Base-by-base conservation (phyloP, 2,888 invertebrate genomes). In the Synergus gifuensis region DNA sequence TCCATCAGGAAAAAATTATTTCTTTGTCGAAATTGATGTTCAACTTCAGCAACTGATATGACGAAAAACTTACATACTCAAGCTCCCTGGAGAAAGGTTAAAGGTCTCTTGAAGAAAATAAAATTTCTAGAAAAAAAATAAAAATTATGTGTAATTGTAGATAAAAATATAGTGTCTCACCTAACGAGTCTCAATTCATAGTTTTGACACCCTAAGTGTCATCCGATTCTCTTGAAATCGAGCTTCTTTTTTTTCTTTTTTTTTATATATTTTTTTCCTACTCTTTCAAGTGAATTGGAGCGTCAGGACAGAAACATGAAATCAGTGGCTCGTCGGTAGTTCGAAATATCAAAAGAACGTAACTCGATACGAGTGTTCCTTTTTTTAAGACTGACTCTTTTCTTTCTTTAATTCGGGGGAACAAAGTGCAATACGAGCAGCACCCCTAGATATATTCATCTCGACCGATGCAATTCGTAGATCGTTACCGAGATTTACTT, bases 111-210 rank as follows among this genome's bases (percentile, higher is more conserved):
- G 4, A 60, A 36, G 73, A n/a, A 66, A 62, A 66, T 40, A 66
- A 67, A 58, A 62, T 60, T 62, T 28, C 12, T 12, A 1, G 12
- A 67, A 44, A 58, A 76, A 64, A 66, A 76, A 64, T 44, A 76
- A 49, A 18, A 76, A 80, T 78, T 67, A 66, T 62, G 62, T 76
- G 76, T 73, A 16, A 78, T 76, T 76, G 40, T 77, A 76, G 60
- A 76, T 62, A 67, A 60, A 78, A 69, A 79, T 81, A 88, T 87
- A 90, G 89, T 89, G 86, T 87, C 77, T 77, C 28, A 28, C 82
- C 88, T 90, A 89, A 89, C 90, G 90, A 90, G 89, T 90, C 83
- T 78, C 84, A 78, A 81, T 83, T 82, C 84, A 81, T 80, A 80
- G 78, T 82, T 82, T 81, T 84, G 78, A 28, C 54, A 81, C 78